Percentiles rank a stretch among this genome's conserved stretches.
Evolutionary conservation across 2,888 invertebrate species (phyloP).

Genomic region (Thymelicus lineola): DNA sequence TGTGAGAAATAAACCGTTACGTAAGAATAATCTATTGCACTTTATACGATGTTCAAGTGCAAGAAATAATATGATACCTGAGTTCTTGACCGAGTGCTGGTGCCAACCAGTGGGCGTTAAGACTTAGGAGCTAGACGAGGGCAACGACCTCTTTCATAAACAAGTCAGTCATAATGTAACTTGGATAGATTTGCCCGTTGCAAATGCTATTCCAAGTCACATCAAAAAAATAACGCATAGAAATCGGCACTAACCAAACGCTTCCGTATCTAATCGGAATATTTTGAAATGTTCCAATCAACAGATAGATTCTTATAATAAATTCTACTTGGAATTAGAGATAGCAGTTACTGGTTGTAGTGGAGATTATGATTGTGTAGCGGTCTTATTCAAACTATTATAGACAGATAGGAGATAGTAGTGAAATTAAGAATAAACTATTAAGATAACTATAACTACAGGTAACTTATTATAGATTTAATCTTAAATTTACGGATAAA

Average conservation of each 20-base stretch:
- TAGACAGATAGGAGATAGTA: conserved; percentile 22
- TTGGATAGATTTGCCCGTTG: conserved; percentile 22
- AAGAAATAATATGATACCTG: conserved; percentile 24
- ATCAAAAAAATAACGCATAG: conserved; percentile 21
- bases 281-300: conserved; percentile 36
- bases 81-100: conserved; percentile 4
- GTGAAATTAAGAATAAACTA: conserved; percentile 24
- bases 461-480: conserved; percentile 1
- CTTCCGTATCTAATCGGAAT: conserved; percentile 33
- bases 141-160: conserved; percentile 32
- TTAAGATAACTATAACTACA: conserved; percentile 25
- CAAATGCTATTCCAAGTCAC: conserved; percentile 23
- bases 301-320: conserved; percentile 27
- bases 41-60: conserved; percentile 18
- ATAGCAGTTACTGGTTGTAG: conserved; percentile 27
- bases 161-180: conserved; percentile 30
- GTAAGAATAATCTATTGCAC: conserved; percentile 5
- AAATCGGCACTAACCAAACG: conserved; percentile 30
- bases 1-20: not conserved
- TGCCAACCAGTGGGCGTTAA: conserved; percentile 27
- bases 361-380: conserved; percentile 26
- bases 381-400: conserved; percentile 21
- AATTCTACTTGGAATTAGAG: conserved; percentile 32
- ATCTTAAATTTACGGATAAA: not conserved
- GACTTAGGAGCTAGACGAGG: conserved; percentile 19